Base-by-base conservation (phyloP, 1,140 invertebrate genomes). In the Calephelis virginiensis region DNA sequence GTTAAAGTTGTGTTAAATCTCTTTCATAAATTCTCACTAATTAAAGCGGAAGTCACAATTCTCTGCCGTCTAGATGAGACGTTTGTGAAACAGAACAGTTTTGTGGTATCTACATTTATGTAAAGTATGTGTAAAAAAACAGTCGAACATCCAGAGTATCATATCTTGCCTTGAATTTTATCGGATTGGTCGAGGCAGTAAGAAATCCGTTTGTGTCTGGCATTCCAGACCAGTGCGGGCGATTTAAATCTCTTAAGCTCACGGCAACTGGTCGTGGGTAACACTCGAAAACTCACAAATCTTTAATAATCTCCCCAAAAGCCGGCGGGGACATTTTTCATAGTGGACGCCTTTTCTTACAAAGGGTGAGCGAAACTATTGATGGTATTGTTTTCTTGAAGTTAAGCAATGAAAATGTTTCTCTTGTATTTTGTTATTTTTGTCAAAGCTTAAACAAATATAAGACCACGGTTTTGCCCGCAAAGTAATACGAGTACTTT, bases 161-260 rank as follows among this genome's bases (percentile, higher is more conserved):
- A 7, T 50, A 14, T 10, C 14, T 28, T 14, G 50, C 17, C 12
- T 37, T 56, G 17, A 37, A 56, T 62, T 63, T 62, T 67, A 62
- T 67, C 61, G 8, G 40, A 43, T 43, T 43, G 6, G 7, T 6
- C 40, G 45, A 8, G 3, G 45, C 53, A 71, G 80, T 75, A 81
- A 83, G 82, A 83, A 85, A 87, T 89, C 81, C 85, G 81, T 86
- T 88, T 89, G 85, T 89, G 86, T 90, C 88, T 86, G 75, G 82
- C 80, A 85, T 90, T 90, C 86, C 85, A 75, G 85, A 77, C 83
- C 79, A 86, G 77, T n/a, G n/a, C 78, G 84, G 75, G 77, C 86
- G 85, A 89, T 89, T 89, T 89, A 89, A 90, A 90, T 86, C 86
- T 91, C 88, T 90, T 89, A 88, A 86, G 85, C 84, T 81, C 69